phyloP scores from a whole-genome alignment of 2,113 vertebrate species.

The Dinomys branickii region DNA sequence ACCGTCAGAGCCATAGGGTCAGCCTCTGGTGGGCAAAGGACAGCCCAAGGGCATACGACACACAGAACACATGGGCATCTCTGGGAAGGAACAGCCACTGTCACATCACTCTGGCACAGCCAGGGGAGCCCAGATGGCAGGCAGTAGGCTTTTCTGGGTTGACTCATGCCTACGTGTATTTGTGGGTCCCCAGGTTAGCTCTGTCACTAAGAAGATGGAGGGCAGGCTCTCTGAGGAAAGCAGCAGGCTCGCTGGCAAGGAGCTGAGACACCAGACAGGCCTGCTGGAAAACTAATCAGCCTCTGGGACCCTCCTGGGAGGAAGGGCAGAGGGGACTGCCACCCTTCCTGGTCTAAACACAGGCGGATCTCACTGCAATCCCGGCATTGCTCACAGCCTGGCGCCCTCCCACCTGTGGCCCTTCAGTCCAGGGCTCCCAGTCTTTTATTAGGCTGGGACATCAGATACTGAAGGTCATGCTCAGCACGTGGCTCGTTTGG shows the following conservation, averaged over 20 bases:
- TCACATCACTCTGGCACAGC: neutral
- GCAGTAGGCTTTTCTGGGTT: neutral
- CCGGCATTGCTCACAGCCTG: no score
- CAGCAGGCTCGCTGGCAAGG: neutral
- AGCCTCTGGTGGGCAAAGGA: accelerated
- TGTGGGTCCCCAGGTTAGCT: neutral
- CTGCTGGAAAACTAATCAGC: neutral
- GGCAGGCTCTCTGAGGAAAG: no score
- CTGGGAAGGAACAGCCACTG: neutral
- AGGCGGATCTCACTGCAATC: neutral
- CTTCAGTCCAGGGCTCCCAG: no score
- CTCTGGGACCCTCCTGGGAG: neutral
- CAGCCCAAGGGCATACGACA: neutral
- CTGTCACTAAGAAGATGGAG: neutral
- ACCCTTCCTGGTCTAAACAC: neutral
- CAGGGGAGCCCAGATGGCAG: neutral
- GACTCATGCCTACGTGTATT: neutral
- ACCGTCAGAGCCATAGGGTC: neutral
- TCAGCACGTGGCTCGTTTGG: no score
- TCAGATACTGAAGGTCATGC: no score
- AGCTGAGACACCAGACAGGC: neutral
- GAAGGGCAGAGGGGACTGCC: neutral
- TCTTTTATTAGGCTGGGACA: no score
- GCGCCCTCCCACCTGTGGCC: no score
- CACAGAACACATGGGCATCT: no score